A percentile compares a stretch with the other conserved stretches of the same genome.
Conservation (phyloP, 2,888 invertebrate species). For the Lampropteryx suffumata region DNA sequence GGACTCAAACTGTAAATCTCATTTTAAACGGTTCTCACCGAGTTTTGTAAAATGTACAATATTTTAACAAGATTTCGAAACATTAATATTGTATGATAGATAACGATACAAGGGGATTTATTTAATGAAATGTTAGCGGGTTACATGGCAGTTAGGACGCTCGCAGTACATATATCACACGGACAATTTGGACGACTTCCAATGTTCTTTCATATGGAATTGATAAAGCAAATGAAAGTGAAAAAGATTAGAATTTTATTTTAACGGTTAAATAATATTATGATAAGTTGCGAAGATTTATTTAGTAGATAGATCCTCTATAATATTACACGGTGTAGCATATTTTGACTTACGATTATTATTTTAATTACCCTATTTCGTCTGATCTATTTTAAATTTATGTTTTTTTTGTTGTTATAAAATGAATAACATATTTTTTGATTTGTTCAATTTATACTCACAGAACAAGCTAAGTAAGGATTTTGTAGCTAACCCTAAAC, state of each 20-base stretch:
- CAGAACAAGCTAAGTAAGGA: no score
- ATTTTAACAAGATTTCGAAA: slow-evolving; percentile 11
- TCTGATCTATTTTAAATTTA: no score
- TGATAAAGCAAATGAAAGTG: slow-evolving; percentile 35
- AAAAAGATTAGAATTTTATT: slow-evolving; percentile 39
- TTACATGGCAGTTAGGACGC: slow-evolving; percentile 45
- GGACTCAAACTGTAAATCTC: slow-evolving; percentile 32
- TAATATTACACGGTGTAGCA: not conserved
- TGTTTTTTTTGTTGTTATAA: no score
- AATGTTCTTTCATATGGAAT: slow-evolving; percentile 51
- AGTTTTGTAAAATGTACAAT: slow-evolving; percentile 21
- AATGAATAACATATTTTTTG: no score
- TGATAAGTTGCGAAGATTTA: slow-evolving; percentile 20
- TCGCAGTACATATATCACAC: slow-evolving; percentile 56
- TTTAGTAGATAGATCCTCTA: slow-evolving; percentile 13
- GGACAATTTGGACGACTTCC: slow-evolving; percentile 64
- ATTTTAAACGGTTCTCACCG: slow-evolving; percentile 1
- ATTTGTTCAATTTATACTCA: no score
- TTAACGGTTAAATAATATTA: slow-evolving; percentile 31
- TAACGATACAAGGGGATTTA: slow-evolving; percentile 46
- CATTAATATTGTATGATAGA: slow-evolving; percentile 32
- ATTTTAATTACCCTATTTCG: no score
- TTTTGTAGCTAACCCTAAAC: no score
- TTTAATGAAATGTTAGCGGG: slow-evolving; percentile 57
- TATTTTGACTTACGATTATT: slow-evolving; percentile 3